Conservation (phyloP, 2,113 vertebrate genomes). For the Mormoops blainvillei region DNA sequence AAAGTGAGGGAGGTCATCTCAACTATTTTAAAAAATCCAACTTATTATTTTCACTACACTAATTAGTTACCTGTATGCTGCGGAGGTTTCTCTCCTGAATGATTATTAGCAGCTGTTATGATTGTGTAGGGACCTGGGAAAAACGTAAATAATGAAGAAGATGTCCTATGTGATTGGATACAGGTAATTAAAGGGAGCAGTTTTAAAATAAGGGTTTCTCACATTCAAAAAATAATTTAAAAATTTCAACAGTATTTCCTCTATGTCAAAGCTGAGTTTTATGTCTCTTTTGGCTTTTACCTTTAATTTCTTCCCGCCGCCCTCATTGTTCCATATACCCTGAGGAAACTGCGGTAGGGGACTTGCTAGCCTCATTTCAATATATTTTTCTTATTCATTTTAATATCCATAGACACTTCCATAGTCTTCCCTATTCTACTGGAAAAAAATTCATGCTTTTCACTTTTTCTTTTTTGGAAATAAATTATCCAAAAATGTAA, state of each 20-base stretch:
- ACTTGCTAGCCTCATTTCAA: neutral
- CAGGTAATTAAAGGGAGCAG: neutral
- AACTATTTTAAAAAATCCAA: neutral
- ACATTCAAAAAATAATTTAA: neutral
- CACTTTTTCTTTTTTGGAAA: slow-evolving; percentile 37
- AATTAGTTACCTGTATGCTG: neutral
- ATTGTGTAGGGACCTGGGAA: neutral
- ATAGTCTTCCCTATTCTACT: slow-evolving; percentile 29
- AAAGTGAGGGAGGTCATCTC: neutral
- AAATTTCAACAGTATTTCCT: neutral
- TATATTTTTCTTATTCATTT: slow-evolving; percentile 43
- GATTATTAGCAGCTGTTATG: neutral
- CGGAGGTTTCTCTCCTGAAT: neutral
- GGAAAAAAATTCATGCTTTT: neutral
- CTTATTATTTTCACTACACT: neutral
- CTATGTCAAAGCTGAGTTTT: neutral
- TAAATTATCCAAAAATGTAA: slow-evolving; percentile 57
- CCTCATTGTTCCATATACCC: neutral
- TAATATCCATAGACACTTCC: slow-evolving; percentile 41
- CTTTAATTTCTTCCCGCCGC: neutral
- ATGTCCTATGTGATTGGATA: neutral
- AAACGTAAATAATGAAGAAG: neutral
- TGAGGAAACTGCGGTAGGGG: neutral
- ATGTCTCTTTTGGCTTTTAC: neutral
- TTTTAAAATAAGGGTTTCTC: slow-evolving; percentile 6